A percentile compares a stretch with the other conserved stretches of the same genome.
These are phyloP conservation scores for Falco concolor DNA, from an alignment of 2,797 vertebrate species.

Conservation along the genomic window DNA sequence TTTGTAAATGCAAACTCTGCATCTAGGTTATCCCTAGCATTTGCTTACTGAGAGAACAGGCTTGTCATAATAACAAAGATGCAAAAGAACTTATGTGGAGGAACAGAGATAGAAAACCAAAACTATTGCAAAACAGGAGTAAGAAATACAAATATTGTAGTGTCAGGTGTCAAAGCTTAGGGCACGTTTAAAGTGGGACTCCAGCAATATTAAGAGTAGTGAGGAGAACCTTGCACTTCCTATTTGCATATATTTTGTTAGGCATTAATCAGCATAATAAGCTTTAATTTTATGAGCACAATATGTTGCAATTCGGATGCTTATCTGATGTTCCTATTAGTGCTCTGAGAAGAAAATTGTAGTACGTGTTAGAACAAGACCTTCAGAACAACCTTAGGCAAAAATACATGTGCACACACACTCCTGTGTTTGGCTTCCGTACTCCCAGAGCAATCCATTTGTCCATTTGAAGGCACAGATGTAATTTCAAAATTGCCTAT, in stretches of 20 bases:
- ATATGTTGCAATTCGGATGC: conserved; percentile 36
- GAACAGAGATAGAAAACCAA: not conserved
- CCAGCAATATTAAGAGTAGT: not conserved
- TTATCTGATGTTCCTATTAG: conserved; percentile 26
- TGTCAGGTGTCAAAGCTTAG: not conserved
- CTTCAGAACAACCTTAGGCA: not conserved
- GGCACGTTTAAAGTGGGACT: not conserved
- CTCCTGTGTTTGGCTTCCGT: not conserved
- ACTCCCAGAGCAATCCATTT: not conserved
- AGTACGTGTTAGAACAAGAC: not conserved
- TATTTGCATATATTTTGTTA: not conserved
- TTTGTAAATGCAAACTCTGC: not conserved
- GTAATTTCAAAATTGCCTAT: not conserved
- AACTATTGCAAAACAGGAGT: not conserved
- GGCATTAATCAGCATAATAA: conserved; percentile 34
- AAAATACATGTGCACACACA: not conserved
- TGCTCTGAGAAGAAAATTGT: not conserved
- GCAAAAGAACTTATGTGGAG: not conserved
- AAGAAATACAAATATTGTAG: not conserved
- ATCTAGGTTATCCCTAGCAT: not conserved
- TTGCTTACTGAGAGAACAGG: not conserved
- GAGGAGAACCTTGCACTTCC: not conserved
- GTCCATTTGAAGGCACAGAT: not conserved
- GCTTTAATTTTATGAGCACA: conserved; percentile 58
- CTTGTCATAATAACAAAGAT: no score